Conservation (phyloP, 2,113 vertebrate genomes). For the Probosciger aterrimus region DNA sequence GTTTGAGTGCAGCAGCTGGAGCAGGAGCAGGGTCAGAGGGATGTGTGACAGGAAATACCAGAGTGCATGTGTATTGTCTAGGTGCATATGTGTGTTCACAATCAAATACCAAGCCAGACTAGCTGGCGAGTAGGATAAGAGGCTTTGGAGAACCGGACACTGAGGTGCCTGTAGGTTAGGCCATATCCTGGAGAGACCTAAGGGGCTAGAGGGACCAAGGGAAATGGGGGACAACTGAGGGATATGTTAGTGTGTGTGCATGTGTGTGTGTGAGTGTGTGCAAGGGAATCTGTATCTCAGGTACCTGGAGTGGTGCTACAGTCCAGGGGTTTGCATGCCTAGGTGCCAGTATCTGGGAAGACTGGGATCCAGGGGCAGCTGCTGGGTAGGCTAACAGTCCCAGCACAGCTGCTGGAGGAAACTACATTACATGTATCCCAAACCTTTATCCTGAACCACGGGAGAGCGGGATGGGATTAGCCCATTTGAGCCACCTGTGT, state of each 20-base stretch:
- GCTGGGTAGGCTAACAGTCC: background rate
- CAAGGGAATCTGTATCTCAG: background rate
- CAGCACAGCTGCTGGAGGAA: background rate
- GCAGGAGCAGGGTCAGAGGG: background rate
- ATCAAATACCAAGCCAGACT: background rate
- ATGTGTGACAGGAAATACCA: background rate
- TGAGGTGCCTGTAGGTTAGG: background rate
- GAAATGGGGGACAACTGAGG: background rate
- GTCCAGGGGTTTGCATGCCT: background rate
- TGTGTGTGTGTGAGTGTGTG: background rate
- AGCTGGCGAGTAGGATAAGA: background rate
- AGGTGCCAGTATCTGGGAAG: background rate
- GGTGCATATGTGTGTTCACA: background rate
- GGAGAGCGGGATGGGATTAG: background rate
- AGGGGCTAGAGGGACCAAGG: background rate
- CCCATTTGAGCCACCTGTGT: background rate
- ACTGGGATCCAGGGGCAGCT: background rate
- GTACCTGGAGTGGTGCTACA: background rate
- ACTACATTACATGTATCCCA: background rate
- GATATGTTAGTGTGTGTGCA: background rate
- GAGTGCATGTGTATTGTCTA: background rate
- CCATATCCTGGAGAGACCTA: background rate
- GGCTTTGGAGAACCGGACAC: background rate
- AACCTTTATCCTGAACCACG: background rate
- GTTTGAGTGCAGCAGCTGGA: background rate